Conservation (phyloP, 1,140 invertebrate species). For the Drosophila ficusphila region DNA sequence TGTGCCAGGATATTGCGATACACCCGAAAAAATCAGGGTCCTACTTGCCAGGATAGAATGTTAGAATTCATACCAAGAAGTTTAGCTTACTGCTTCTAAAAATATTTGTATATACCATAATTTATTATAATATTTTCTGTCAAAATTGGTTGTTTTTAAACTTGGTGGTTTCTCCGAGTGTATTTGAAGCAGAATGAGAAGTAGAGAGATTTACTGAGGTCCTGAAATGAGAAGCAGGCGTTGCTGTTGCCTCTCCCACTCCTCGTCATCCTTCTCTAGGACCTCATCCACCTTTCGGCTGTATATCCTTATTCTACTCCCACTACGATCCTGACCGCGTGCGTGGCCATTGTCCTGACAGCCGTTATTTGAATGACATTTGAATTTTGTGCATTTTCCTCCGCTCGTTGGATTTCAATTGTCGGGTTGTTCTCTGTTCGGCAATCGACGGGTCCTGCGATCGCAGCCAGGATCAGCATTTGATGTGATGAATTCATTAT, state of each 20-base stretch:
- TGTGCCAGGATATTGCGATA: constrained; percentile 73
- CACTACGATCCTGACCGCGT: constrained; percentile 49
- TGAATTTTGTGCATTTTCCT: constrained; percentile 58
- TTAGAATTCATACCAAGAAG: too few species aligned
- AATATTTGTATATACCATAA: too few species aligned
- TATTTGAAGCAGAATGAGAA: constrained; percentile 29
- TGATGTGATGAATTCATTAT: constrained; percentile 66
- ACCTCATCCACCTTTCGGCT: constrained; percentile 38
- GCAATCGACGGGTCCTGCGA: constrained; percentile 41
- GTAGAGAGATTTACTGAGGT: constrained; percentile 36
- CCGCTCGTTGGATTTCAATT: constrained; percentile 48
- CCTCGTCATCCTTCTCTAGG: constrained; percentile 3
- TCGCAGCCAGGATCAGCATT: constrained; percentile 46
- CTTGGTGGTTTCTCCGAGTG: neutral
- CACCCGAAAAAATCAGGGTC: constrained; percentile 47
- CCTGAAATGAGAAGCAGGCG: constrained; percentile 73
- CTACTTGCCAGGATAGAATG: too few species aligned
- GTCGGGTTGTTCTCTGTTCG: constrained; percentile 36
- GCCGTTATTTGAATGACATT: constrained; percentile 78
- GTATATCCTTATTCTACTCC: neutral
- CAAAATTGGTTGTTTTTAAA: too few species aligned
- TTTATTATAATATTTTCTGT: neutral
- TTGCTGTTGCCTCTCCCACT: constrained; percentile 30
- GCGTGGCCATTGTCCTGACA: constrained; percentile 68
- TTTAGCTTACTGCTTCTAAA: too few species aligned